Conservation (phyloP, 2,797 vertebrate genomes). For the Coilia nasus region DNA sequence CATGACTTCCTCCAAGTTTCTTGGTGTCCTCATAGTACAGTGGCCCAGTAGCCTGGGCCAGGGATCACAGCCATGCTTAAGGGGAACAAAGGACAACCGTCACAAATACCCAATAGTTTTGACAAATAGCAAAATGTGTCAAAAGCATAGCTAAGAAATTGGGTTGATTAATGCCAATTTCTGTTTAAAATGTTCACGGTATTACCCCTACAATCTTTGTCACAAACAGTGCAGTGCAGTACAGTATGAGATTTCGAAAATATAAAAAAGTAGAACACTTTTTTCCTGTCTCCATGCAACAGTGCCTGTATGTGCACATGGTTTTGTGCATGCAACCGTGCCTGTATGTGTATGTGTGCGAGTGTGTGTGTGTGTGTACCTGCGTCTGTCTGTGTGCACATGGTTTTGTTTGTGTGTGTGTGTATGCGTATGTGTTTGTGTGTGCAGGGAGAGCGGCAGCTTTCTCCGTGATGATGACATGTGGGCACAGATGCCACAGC, state of each 20-base stretch:
- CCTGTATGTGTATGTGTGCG: conserved; percentile 22
- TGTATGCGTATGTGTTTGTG: neutral
- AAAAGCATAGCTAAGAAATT: neutral
- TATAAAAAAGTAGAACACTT: neutral
- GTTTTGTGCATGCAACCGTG: too few species aligned
- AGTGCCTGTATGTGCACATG: neutral
- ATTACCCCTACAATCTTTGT: conserved; percentile 46
- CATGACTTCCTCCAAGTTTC: conserved; percentile 16
- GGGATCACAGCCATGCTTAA: conserved; percentile 65
- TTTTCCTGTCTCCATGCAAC: neutral
- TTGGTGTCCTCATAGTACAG: neutral
- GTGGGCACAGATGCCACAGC: conserved; percentile 16
- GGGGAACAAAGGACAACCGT: neutral
- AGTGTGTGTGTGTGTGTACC: conserved; percentile 6
- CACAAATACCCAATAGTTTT: neutral
- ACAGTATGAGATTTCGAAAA: conserved; percentile 41
- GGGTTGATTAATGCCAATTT: neutral
- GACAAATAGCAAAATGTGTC: neutral
- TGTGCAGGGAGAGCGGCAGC: neutral
- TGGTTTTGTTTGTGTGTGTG: too few species aligned
- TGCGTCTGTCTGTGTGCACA: neutral
- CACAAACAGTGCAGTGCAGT: conserved; percentile 29
- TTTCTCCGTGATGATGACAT: conserved; percentile 13
- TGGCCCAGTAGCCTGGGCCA: conserved; percentile 21
- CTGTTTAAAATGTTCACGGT: neutral